Base-by-base conservation (phyloP, 2,888 invertebrate genomes). In the Calliphora vomitoria region DNA sequence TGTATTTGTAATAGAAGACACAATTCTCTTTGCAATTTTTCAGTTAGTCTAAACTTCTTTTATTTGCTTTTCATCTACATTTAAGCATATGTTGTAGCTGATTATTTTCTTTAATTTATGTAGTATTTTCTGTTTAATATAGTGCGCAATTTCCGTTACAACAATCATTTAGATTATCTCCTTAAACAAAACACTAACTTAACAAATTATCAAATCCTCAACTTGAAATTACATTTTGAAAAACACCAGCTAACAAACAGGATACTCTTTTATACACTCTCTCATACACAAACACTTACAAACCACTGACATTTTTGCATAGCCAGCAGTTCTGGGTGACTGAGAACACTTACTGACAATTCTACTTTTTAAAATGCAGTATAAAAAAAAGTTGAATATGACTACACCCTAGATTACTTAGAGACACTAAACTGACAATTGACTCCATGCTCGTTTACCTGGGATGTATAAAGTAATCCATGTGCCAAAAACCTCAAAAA, bases 191-290 rank as follows among this genome's bases (percentile, higher is more conserved):
- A 66, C 66, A 68, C 47, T 66, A 82, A 74, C 66, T 84, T 79
- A 79, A 74, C 84, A 79, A 85, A 85, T 85, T 68, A 80, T 79
- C 84, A 85, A 85, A 79, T 80, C 41, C 75, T 74, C 68, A 80
- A 80, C 72, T 79, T 78, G 25, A 74, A 68, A 68, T 44, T 75
- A 53, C 74, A 80, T 75, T 62, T 62, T 31, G 31, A 41, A 76
- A 78, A 20, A 76, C 18, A 75, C 74, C 18, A 10, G 11, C 11
- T 74, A 4, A 66, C 38, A 66, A 68, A 68, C 68, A 69, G 25
- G 25, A 69, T 69, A 69, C 68, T 25, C 38, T 6, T 41, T 0
- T 13, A 15, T 2, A 8, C 50, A 25, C 25, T 4, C 15, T n/a
- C n/a, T 5, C 5, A 6, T 31, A 38, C 31, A 31, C 31, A 69